These are phyloP conservation scores for Pterocles orientalis DNA, from an alignment of 2,113 vertebrate genomes.

Conservation along the genomic window DNA sequence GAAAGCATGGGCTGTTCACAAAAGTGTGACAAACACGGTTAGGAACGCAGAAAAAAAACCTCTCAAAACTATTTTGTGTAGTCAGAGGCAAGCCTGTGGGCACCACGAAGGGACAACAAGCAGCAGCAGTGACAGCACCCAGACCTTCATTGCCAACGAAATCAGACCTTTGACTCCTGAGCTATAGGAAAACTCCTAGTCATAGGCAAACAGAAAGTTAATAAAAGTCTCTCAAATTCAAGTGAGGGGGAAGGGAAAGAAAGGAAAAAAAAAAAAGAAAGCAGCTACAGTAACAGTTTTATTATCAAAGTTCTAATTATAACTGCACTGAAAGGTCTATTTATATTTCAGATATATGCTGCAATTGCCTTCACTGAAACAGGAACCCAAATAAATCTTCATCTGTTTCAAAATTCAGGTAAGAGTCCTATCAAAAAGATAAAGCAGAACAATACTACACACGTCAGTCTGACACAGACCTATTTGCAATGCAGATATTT, in stretches of 20 bases:
- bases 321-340: not conserved
- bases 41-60: not conserved
- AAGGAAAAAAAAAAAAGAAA: not conserved
- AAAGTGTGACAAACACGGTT: not conserved
- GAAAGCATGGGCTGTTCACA: not conserved
- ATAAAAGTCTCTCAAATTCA: not conserved
- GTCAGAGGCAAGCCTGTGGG: not conserved
- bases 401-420: not conserved
- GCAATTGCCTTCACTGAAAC: not conserved
- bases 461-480: not conserved
- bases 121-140: not conserved
- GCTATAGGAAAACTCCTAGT: not conserved
- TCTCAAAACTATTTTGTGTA: not conserved
- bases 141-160: not conserved
- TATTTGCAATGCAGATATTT: not conserved
- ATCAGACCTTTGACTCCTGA: slow-evolving; percentile 6
- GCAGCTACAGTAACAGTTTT: not conserved
- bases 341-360: not conserved
- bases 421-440: not conserved
- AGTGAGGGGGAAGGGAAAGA: not conserved
- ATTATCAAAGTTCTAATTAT: not conserved
- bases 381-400: not conserved
- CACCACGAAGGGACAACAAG: not conserved
- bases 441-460: not conserved
- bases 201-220: not conserved